Percentiles rank a stretch among this genome's conserved stretches.
Evolutionary conservation across 2,113 vertebrate species (phyloP).

Genomic region (Dasyurus viverrinus): DNA sequence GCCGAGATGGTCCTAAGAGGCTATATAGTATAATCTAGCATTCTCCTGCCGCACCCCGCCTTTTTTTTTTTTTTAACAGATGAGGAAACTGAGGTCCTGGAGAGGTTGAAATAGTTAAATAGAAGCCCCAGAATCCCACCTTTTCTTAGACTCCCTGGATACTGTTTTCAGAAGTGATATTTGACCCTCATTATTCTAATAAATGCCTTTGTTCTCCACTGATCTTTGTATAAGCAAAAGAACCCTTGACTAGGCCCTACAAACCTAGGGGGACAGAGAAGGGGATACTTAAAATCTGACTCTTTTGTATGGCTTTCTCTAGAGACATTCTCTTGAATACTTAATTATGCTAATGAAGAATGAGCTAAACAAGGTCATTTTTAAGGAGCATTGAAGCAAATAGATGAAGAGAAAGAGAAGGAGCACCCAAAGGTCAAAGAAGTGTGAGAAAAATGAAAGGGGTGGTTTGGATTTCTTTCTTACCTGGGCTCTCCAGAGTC

Average conservation of each 20-base stretch:
- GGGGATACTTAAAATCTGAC: slow-evolving; percentile 53
- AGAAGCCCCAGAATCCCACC: neutral
- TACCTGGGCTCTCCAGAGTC: slow-evolving; percentile 97
- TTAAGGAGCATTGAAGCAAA: slow-evolving; percentile 33
- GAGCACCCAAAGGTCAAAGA: neutral
- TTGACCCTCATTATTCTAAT: neutral
- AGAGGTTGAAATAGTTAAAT: neutral
- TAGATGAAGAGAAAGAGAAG: slow-evolving; percentile 54
- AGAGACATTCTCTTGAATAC: slow-evolving; percentile 36
- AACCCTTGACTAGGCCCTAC: neutral
- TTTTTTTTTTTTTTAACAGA: neutral
- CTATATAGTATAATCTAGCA: neutral
- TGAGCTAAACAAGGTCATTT: slow-evolving; percentile 46
- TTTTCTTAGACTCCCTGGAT: neutral
- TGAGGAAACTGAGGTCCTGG: neutral
- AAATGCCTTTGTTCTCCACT: slow-evolving; percentile 8
- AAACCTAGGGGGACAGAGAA: slow-evolving; percentile 37
- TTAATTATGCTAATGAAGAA: slow-evolving; percentile 22
- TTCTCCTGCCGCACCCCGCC: accelerated
- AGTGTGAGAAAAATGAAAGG: neutral
- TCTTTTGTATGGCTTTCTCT: slow-evolving; percentile 15
- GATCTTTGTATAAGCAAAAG: neutral
- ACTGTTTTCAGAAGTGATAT: neutral
- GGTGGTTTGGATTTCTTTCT: neutral
- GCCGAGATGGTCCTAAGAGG: neutral